Evolutionary conservation across 1,140 invertebrate species (phyloP).

Genomic region (Steinernema feltiae): DNA sequence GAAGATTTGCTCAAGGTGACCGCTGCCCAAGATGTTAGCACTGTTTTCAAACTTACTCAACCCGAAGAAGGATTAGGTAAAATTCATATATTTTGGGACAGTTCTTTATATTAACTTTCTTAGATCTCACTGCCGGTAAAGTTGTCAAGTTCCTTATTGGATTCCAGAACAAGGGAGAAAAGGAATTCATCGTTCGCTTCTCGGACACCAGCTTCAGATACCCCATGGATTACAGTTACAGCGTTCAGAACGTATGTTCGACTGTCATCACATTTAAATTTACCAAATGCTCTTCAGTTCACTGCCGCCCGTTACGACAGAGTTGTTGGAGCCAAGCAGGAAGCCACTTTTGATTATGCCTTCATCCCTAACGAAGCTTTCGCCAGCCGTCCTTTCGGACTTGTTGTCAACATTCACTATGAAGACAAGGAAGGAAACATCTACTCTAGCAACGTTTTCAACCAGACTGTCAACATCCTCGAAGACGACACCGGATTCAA

Average conservation of each 20-base stretch:
- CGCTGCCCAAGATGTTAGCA: conserved; percentile 82
- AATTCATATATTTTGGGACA: conserved; percentile 9
- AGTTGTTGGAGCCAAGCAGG: conserved; percentile 78
- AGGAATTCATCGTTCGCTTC: conserved; percentile 81
- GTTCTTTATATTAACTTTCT: conserved; percentile 65
- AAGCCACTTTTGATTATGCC: conserved; percentile 88
- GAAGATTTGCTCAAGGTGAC: conserved; percentile 63
- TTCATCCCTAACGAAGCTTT: conserved; percentile 91
- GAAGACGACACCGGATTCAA: conserved; percentile 93
- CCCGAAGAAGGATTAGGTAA: conserved; percentile 66
- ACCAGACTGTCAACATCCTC: conserved; percentile 92
- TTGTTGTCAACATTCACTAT: conserved; percentile 87
- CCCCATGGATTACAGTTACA: conserved; percentile 94
- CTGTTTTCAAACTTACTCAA: conserved; percentile 82
- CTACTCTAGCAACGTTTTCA: conserved; percentile 86
- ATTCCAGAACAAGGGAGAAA: conserved; percentile 84
- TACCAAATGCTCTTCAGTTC: too few species aligned
- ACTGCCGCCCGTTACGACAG: conserved; percentile 80
- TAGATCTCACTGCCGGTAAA: conserved; percentile 83
- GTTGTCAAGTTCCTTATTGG: conserved; percentile 90
- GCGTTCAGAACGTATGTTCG: conserved; percentile 81
- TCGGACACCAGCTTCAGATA: conserved; percentile 96
- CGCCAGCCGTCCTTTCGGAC: conserved; percentile 86
- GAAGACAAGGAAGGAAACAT: conserved; percentile 73
- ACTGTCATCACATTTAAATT: too few species aligned